Evolutionary conservation across 2,888 invertebrate species (phyloP).

Genomic region (Kryphioiulus occultus): DNA sequence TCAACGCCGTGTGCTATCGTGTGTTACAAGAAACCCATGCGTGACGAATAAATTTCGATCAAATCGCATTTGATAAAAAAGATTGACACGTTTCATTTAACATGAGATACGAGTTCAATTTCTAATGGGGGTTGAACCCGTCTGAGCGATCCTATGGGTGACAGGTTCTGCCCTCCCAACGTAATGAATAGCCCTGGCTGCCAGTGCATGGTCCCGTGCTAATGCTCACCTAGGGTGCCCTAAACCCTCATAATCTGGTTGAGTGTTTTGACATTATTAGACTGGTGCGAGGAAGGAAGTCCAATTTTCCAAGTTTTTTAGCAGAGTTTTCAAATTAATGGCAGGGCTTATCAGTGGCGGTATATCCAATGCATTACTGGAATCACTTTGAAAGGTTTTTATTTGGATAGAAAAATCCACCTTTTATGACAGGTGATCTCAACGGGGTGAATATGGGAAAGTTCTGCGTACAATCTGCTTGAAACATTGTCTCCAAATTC

Average conservation of each 20-base stretch:
- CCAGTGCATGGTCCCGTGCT: not conserved
- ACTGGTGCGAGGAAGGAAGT: not conserved
- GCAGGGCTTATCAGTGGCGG: not conserved
- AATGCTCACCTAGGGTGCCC: conserved; percentile 35
- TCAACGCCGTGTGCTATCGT: not conserved
- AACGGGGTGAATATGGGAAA: too few species aligned
- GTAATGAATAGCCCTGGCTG: conserved; percentile 20
- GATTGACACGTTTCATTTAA: conserved; percentile 20
- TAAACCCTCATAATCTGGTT: conserved; percentile 18
- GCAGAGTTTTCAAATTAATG: not conserved
- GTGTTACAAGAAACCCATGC: conserved; percentile 9
- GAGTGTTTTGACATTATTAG: conserved; percentile 35
- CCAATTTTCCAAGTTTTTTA: not conserved
- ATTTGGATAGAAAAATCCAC: too few species aligned
- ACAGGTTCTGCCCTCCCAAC: not conserved
- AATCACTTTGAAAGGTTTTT: not conserved
- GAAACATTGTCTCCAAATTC: too few species aligned
- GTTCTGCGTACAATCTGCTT: too few species aligned
- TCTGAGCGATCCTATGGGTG: not conserved
- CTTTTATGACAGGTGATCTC: not conserved
- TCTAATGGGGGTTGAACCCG: conserved; percentile 12
- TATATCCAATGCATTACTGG: not conserved
- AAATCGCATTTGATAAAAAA: conserved; percentile 20
- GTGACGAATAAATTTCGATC: conserved; percentile 31
- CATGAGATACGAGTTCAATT: conserved; percentile 18